A percentile compares a stretch with the other conserved stretches of the same genome.
Evolutionary conservation across 1,140 invertebrate species (phyloP).

Genomic region (Drosophila novamexicana): DNA sequence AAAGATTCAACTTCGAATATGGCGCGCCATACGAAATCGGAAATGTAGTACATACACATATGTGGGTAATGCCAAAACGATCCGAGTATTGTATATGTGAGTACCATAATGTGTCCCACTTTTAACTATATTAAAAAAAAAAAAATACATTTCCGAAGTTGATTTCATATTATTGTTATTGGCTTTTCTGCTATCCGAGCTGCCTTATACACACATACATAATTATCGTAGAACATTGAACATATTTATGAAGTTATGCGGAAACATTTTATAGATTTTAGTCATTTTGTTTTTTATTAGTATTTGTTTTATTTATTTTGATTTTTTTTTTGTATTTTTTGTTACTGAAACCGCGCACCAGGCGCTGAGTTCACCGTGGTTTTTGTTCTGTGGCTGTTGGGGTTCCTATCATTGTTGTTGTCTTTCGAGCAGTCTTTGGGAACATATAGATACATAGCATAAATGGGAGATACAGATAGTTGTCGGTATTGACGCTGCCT

Average conservation of each 20-base stretch:
- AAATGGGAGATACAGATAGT: background rate
- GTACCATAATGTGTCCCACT: background rate
- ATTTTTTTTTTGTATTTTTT: constrained; percentile 17
- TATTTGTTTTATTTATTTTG: constrained; percentile 20
- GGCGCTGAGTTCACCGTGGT: constrained; percentile 53
- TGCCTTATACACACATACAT: constrained; percentile 7
- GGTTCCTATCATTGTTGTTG: constrained; percentile 22
- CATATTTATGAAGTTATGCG: constrained; percentile 67
- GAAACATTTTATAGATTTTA: constrained; percentile 61
- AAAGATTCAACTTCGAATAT: constrained; percentile 35
- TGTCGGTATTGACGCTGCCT: constrained; percentile 43
- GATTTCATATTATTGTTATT: constrained; percentile 5
- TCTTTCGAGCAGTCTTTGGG: constrained; percentile 68
- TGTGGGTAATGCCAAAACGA: constrained; percentile 28
- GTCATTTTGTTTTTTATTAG: constrained; percentile 3
- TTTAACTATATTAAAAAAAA: constrained; percentile 1
- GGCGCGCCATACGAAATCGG: constrained; percentile 53
- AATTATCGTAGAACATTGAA: constrained; percentile 29
- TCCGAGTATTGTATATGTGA: constrained; percentile 2
- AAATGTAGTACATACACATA: constrained; percentile 48
- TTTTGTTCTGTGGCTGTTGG: constrained; percentile 15
- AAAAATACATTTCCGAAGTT: constrained; percentile 2
- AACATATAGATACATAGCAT: constrained; percentile 51
- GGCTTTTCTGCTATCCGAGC: constrained; percentile 12
- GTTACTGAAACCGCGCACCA: constrained; percentile 63